These are phyloP conservation scores for Crocodylus rhombifer DNA, from an alignment of 2,797 vertebrate species.

Conservation along the genomic window DNA sequence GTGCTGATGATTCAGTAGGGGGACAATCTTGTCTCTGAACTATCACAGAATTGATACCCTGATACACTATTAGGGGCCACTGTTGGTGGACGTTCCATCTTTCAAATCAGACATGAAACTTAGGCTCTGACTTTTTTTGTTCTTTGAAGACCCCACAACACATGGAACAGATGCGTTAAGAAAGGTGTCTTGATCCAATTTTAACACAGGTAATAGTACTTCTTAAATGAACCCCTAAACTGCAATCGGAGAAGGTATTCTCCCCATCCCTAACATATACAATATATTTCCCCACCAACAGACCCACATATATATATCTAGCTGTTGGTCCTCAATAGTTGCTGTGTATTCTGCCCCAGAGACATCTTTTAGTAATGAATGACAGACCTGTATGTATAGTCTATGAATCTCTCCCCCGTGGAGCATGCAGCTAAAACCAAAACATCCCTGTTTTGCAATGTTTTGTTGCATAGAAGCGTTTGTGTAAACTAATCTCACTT, in stretches of 20 bases:
- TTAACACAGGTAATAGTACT: neutral
- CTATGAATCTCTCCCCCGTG: neutral
- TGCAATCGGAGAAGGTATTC: neutral
- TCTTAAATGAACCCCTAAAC: neutral
- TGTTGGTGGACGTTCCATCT: neutral
- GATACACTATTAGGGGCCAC: neutral
- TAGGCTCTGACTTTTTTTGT: neutral
- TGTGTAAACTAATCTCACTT: neutral
- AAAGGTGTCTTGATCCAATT: neutral
- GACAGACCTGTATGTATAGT: neutral
- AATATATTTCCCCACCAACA: neutral
- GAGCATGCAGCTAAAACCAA: neutral
- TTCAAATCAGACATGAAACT: neutral
- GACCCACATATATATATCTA: neutral
- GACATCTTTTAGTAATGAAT: neutral
- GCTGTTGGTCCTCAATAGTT: neutral
- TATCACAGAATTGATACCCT: neutral
- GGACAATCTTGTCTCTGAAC: neutral
- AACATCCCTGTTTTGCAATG: neutral
- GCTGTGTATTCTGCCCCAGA: neutral
- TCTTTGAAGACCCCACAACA: neutral
- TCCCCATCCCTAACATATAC: neutral
- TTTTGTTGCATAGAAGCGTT: accelerated
- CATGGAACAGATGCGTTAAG: neutral
- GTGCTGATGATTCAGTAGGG: neutral